These are phyloP conservation scores for Pseudochirops cupreus DNA, from an alignment of 2,797 vertebrate species.

Conservation along the genomic window DNA sequence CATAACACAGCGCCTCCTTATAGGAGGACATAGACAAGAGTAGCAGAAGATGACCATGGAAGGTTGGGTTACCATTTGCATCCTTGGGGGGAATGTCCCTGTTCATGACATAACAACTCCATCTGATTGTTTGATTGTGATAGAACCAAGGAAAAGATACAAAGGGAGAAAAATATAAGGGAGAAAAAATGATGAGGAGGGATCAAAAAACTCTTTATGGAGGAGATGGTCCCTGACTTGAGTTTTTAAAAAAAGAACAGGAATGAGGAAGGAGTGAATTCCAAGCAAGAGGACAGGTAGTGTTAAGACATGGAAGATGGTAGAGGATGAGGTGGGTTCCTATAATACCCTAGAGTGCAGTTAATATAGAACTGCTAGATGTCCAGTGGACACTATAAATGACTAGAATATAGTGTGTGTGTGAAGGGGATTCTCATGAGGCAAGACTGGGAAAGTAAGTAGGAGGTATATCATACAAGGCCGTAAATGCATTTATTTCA, in stretches of 20 bases:
- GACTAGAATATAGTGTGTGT: background rate
- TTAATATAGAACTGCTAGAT: background rate
- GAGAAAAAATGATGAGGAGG: background rate
- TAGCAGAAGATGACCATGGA: background rate
- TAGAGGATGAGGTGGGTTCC: background rate
- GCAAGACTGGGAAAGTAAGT: background rate
- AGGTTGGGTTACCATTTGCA: background rate
- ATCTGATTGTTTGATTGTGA: background rate
- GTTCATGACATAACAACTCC: background rate
- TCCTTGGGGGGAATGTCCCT: background rate
- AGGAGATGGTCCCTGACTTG: background rate
- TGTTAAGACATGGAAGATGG: background rate
- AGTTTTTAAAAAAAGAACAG: background rate
- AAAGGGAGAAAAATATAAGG: background rate
- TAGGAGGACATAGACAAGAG: background rate
- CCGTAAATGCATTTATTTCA: background rate
- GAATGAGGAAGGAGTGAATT: background rate
- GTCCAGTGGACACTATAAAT: background rate
- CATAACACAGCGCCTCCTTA: background rate
- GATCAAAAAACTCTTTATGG: background rate
- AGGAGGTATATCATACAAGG: background rate
- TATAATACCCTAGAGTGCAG: background rate
- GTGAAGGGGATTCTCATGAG: background rate
- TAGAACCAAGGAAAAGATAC: background rate
- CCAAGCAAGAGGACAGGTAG: background rate